phyloP scores from a whole-genome alignment of 2,797 vertebrate genomes.

The Otolemur crassicaudatus region DNA sequence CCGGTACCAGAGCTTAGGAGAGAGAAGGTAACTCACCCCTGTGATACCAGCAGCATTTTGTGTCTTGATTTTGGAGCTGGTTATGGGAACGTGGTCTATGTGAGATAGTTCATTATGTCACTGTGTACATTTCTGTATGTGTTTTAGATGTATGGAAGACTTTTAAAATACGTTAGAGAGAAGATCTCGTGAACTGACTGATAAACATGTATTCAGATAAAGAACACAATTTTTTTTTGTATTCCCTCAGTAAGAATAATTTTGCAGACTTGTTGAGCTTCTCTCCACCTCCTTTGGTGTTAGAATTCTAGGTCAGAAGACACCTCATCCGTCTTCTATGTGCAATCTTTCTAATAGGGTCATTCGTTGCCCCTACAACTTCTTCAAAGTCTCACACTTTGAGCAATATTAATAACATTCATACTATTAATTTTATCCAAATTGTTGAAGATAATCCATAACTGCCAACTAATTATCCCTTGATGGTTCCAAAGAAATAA shows the following conservation, averaged over 20 bases:
- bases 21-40: neutral
- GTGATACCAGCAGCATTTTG: neutral
- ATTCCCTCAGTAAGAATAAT: neutral
- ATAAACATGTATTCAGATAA: neutral
- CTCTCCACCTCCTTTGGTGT: neutral
- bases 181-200: neutral
- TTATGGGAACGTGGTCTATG: neutral
- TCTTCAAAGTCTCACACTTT: slow-evolving; percentile 16
- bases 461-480: neutral
- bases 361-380: neutral
- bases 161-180: neutral
- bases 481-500: neutral
- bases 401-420: neutral
- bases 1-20: neutral
- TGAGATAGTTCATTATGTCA: neutral
- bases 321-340: neutral
- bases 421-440: neutral
- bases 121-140: neutral
- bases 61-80: neutral
- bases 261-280: neutral
- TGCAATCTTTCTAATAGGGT: neutral
- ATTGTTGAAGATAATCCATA: neutral
- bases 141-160: neutral
- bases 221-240: neutral
- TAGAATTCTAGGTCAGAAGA: slow-evolving; percentile 26